These are phyloP conservation scores for Pemphigus obesinymphae DNA, from an alignment of 1,140 invertebrate species.

Conservation along the genomic window DNA sequence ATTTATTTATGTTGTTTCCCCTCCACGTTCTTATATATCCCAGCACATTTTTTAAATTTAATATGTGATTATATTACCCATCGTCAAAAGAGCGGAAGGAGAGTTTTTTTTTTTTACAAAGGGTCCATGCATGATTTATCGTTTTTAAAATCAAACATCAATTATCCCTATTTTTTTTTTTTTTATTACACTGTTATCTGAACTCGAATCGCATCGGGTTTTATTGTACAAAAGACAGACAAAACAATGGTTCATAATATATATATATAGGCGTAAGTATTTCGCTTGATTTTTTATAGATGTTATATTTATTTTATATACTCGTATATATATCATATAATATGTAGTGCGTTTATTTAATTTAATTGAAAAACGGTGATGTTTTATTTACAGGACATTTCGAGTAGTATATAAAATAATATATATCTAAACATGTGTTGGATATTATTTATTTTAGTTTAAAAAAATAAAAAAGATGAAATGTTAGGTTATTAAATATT, in stretches of 20 bases:
- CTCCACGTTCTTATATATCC: too few species aligned
- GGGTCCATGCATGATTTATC: not conserved
- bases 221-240: not conserved
- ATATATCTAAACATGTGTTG: not conserved
- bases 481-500: not conserved
- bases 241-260: constrained; percentile 4
- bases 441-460: not conserved
- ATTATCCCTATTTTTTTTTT: not conserved
- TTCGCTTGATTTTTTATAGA: not conserved
- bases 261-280: not conserved
- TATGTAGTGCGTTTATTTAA: too few species aligned
- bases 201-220: not conserved
- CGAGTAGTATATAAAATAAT: too few species aligned
- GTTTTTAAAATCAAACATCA: not conserved
- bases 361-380: not conserved
- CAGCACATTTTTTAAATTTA: not conserved
- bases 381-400: not conserved
- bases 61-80: not conserved
- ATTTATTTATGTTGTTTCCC: not conserved
- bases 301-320: too few species aligned
- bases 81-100: not conserved
- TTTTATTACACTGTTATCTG: not conserved
- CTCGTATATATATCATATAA: too few species aligned
- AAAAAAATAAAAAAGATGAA: not conserved
- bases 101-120: not conserved